Evolutionary conservation across 2,888 invertebrate species (phyloP).

Genomic region (Phaonia tiefii): DNA sequence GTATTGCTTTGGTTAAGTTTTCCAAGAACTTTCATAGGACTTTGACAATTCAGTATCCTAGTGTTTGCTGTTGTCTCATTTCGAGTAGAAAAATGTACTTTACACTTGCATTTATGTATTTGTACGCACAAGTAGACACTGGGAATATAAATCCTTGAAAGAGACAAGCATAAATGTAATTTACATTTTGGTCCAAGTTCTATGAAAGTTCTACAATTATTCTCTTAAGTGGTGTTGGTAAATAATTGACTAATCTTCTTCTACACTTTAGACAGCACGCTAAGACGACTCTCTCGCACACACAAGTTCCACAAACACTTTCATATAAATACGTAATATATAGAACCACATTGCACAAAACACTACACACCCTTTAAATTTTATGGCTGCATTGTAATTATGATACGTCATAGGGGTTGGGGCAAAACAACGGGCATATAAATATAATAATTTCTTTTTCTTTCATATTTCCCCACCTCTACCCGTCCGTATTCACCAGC

Average conservation of each 20-base stretch:
- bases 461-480: background rate
- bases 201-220: slow-evolving; percentile 21
- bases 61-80: too few relatives aligned
- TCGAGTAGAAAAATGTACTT: too few relatives aligned
- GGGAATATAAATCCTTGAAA: too few relatives aligned
- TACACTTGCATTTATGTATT: too few relatives aligned
- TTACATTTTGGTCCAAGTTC: background rate
- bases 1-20: too few relatives aligned
- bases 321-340: slow-evolving; percentile 13
- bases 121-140: too few relatives aligned
- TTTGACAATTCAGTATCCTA: too few relatives aligned
- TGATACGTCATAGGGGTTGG: slow-evolving; percentile 14
- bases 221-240: slow-evolving; percentile 53
- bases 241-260: slow-evolving; percentile 54
- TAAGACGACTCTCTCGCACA: background rate
- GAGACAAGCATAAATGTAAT: too few relatives aligned
- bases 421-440: background rate
- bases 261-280: slow-evolving; percentile 2
- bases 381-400: slow-evolving; percentile 3
- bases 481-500: background rate
- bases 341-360: slow-evolving; percentile 23
- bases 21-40: too few relatives aligned
- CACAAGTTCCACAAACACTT: background rate
- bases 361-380: slow-evolving; percentile 9
- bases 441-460: slow-evolving; percentile 18